Base-by-base conservation (phyloP, 2,888 invertebrate genomes). In the Harpagoxenus sublaevis region DNA sequence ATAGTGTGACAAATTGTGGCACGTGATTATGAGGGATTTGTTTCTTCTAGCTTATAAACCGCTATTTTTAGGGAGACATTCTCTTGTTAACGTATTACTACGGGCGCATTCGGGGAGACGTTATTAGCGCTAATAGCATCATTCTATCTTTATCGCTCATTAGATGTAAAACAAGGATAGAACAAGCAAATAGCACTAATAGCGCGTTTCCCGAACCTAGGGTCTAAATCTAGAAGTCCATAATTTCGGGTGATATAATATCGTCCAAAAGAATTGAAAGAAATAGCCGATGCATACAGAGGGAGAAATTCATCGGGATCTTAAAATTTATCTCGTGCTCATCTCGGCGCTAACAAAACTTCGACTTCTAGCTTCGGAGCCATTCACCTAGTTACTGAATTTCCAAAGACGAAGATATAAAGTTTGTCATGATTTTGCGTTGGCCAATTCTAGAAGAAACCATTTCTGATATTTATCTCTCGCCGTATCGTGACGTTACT, bases 301-400 rank as follows among this genome's bases (percentile, higher is more conserved):
- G 23, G 35, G 45, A 68, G 23, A 28, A 60, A 75, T 55, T 28
- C 10, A 39, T 35, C 53, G 15, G 39, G 5, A 62, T 35, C 60
- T 83, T 83, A 75, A 35, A 74, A 83, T 75, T 85, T 85, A 83
- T 85, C 62, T 74, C 70, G 48, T 62, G 62, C 28, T 60, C 5
- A 75, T 83, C 83, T 83, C n/a, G 60, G 2, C 23, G 12, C 35
- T 68, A 15, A 15, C 10, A 53, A 82, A 62, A 60, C 62, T 74
- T 82, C 82, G 62, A n/a, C 31, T 66, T 84, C 68, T 60, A 28
- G 42, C 12, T 66, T 66, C 53, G 12, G 4, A 10, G 75, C 23
- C 23, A 48, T 79, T 31, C 39, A 60, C 18, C 28, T 60, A 70
- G 42, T 60, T 68, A 71, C 10, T 45, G 5, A 51, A 73, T 35